A percentile compares a stretch with the other conserved stretches of the same genome.
phyloP scores from a whole-genome alignment of 1,140 invertebrate genomes.

The Leptonema lineaticorne region DNA sequence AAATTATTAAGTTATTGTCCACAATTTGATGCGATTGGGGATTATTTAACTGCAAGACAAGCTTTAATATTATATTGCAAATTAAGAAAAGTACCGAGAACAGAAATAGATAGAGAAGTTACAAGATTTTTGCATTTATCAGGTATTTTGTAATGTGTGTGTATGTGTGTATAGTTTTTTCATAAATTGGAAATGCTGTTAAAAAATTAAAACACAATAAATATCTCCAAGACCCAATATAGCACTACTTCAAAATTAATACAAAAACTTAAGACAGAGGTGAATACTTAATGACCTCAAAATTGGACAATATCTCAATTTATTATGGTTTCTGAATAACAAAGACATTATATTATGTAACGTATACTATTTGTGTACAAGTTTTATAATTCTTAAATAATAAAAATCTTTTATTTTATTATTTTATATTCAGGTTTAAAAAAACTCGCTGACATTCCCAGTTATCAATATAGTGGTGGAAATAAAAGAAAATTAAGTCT shows the following conservation, averaged over 20 bases:
- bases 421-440: background rate
- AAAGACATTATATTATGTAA: too few relatives aligned
- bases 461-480: conserved; percentile 60
- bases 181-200: background rate
- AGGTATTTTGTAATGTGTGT: conserved; percentile 7
- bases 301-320: too few relatives aligned
- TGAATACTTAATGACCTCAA: too few relatives aligned
- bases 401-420: background rate
- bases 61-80: conserved; percentile 73
- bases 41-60: conserved; percentile 78
- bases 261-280: too few relatives aligned
- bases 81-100: conserved; percentile 67
- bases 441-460: background rate
- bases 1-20: conserved; percentile 75
- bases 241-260: too few relatives aligned
- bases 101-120: conserved; percentile 16
- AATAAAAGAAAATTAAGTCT: conserved; percentile 80
- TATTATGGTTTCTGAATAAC: too few relatives aligned
- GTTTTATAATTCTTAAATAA: too few relatives aligned
- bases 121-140: conserved; percentile 18
- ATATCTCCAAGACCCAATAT: too few relatives aligned
- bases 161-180: background rate
- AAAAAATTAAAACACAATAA: too few relatives aligned
- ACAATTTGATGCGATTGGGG: conserved; percentile 81
- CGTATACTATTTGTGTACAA: too few relatives aligned